Evolutionary conservation across 1,140 invertebrate species (phyloP), one percentile per base, ranked within the genome.

Genomic region (Polypedilum vanderplanki): DNA sequence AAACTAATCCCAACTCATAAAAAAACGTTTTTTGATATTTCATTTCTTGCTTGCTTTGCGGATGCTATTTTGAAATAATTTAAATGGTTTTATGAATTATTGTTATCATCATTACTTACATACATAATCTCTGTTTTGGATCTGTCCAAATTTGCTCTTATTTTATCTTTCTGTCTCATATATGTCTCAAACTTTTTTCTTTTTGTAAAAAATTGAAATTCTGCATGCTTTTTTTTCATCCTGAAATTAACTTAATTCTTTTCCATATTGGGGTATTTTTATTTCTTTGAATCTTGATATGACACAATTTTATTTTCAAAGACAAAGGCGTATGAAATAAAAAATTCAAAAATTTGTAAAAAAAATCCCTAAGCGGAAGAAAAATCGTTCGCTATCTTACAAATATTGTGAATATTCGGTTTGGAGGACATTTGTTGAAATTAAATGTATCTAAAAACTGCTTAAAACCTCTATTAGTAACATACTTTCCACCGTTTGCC

Each of bases 1-100:
- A 70, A 70, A 70, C 65, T 70, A 70, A 70, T 70, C 65, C 65
- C 65, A 70, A 70, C 65, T 70, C 65, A 70, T 70, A 70, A 70
- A 70, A 70, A 20, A 70, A 5, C 65, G 18, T 70, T 70, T 70
- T 17, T 70, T 70, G 65, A 18, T 17, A 9, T 22, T 20, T 18
- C 17, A 18, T 70, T 67, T 20, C 7, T 20, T 67, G 10, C 17
- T 18, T 17, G 7, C 65, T 70, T 18, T 22, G 17, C 65, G 65
- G 17, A 9, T 18, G 65, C 17, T 70, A 3, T 33, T 33, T 70
- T 18, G 18, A 18, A 70, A 70, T 70, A 20, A 20, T 22, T 70
- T 70, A 70, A 70, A 70, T 70, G 65, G 65, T 33, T 70, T 70
- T 70, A 70, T 70, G 65, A 70, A 18, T 70, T 70, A 70, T 70